Evolutionary conservation across 1,140 invertebrate genomes (phyloP).

Genomic region (Pseudobourletiella spinata): DNA sequence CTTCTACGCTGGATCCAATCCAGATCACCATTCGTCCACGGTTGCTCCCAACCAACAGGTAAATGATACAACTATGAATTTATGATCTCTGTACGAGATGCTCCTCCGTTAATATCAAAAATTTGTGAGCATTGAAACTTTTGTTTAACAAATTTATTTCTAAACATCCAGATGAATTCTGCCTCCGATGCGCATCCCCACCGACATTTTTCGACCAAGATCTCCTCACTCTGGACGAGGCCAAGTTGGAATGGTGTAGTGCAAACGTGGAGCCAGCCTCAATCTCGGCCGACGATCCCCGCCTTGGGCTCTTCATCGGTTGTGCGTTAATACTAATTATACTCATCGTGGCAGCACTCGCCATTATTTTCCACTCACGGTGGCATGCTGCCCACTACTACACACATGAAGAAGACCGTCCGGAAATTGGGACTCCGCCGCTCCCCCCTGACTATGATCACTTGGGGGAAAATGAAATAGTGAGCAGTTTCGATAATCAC

Average conservation of each 20-base stretch:
- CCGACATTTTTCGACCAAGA: constrained; percentile 17
- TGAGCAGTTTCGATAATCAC: constrained; percentile 21
- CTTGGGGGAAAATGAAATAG: constrained; percentile 5
- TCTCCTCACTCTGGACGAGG: constrained; percentile 24
- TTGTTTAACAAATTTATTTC: no score
- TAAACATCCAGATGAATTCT: constrained; percentile 26
- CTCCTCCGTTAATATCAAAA: no score
- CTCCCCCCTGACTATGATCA: constrained; percentile 26
- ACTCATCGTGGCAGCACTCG: constrained; percentile 38
- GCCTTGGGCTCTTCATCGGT: constrained; percentile 39
- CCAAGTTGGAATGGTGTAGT: constrained; percentile 26
- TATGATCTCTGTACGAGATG: no score
- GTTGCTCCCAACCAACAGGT: constrained; percentile 22
- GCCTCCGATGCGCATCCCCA: constrained; percentile 29
- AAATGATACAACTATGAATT: no score
- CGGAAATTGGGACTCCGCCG: constrained; percentile 27
- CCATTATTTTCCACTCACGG: constrained; percentile 43
- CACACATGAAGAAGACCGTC: constrained; percentile 52
- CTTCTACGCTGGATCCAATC: constrained; percentile 27
- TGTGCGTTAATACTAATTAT: constrained; percentile 38
- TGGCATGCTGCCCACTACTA: constrained; percentile 62
- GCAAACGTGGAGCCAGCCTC: constrained; percentile 20
- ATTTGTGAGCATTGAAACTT: no score
- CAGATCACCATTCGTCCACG: constrained; percentile 16
- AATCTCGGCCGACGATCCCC: constrained; percentile 34